Conservation (phyloP, 1,140 invertebrate genomes). For the Lordiphosa mommai region DNA sequence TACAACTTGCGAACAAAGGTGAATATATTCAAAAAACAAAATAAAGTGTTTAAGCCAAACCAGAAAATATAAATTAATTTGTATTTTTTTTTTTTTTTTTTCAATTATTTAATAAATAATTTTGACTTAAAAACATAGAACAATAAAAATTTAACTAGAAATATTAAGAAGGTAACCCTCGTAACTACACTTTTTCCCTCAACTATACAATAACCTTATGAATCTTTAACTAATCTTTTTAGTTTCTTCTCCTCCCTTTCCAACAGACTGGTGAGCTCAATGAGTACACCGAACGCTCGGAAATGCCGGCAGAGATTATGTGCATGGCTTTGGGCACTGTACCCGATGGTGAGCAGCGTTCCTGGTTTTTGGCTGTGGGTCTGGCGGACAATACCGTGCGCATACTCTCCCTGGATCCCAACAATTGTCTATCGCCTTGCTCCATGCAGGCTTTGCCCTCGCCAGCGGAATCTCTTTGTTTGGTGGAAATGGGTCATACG, state of each 20-base stretch:
- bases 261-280: conserved; percentile 96
- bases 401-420: conserved; percentile 98
- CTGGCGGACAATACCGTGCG: conserved; percentile 97
- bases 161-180: too few relatives aligned
- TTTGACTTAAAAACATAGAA: too few relatives aligned
- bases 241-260: conserved; percentile 43
- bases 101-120: too few relatives aligned
- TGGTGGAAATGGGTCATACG: conserved; percentile 91
- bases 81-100: too few relatives aligned
- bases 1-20: too few relatives aligned
- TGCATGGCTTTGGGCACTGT: conserved; percentile 99
- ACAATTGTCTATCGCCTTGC: conserved; percentile 93
- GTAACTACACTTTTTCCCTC: too few relatives aligned
- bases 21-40: too few relatives aligned
- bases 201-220: too few relatives aligned
- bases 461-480: conserved; percentile 96
- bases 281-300: conserved; percentile 98
- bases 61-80: too few relatives aligned
- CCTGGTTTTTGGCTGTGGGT: conserved; percentile 98
- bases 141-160: too few relatives aligned
- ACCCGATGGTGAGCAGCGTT: conserved; percentile 95
- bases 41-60: too few relatives aligned
- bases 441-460: conserved; percentile 99
- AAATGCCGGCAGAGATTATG: conserved; percentile 97
- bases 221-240: too few relatives aligned